Evolutionary conservation across 2,797 vertebrate genomes (phyloP), one percentile per base, ranked within the genome.

Genomic region (Alfaro cultratus): DNA sequence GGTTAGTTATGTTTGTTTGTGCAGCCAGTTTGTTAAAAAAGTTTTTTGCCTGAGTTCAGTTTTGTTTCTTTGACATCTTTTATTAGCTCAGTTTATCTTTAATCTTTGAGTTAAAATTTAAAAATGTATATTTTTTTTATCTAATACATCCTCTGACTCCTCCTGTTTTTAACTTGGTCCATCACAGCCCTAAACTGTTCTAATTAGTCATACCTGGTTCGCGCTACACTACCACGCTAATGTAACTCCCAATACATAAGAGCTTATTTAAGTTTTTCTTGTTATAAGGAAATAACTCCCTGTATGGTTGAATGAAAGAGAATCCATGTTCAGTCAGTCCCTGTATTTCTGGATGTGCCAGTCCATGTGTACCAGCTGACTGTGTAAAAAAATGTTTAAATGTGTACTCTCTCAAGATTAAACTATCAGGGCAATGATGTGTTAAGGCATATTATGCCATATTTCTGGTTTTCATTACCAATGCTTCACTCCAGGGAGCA

Each of bases 401-500:
- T 64, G 23, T 68, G 39, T 41, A 5, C 21, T 26, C 39, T 68
- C 39, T 43, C 39, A 68, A 41, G 21, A 39, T 68, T 26, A 41
- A 68, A 43, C 39, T 41, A 41, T 43, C 11, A 41, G 67, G 36
- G 36, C 67, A 68, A 68, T 68, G 67, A 13, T 10, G 41, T 68
- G 36, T 68, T 23, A 53, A 68, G 36, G 8, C 9, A 39, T 39
- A 67, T 67, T 41, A 41, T 41, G 67, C 67, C 36, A 68, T 26
- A 68, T 68, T 41, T 26, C 36, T 39, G 3, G 21, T 68, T 68
- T 68, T 68, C 36, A 68, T 68, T 43, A 68, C 39, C 23, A 68
- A 23, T 68, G 67, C 67, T 68, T 68, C 67, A 68, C 67, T 43
- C 41, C 21, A 68, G 36, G 39, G 67, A 45, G 41, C 68, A 71